Evolutionary conservation across 2,113 vertebrate genomes (phyloP), one percentile per base, ranked within the genome.

Genomic region (Heloderma charlesbogerti): DNA sequence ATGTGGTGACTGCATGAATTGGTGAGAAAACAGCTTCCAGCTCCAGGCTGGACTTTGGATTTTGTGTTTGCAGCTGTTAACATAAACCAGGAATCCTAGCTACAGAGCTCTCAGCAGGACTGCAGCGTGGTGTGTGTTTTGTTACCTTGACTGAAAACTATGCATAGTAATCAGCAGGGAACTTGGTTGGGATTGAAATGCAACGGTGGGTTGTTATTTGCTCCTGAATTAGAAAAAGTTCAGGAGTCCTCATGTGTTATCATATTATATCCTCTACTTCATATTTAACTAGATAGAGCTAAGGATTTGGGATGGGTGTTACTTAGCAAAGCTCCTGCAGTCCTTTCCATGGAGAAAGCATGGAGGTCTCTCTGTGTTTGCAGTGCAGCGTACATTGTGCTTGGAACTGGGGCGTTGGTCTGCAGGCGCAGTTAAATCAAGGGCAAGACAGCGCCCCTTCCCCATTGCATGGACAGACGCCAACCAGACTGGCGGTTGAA

Each of bases 111-210:
- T 96, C 97, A 97, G 97, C 97, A 94, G 95, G 97, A 96, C 94
- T 93, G 84, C 60, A 0, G 97, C 97, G 97, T 96, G 94, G 93
- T 97, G 60, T 66, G 97, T 97, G 98, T 98, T 83, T 96, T 12
- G 96, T 98, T 97, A 98, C 96, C 95, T 87, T 91, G 95, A 96
- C 96, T 96, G 96, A 97, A 97, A 98, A 96, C 95, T 97, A 97
- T 98, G 97, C 97, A 97, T 97, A 97, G 95, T 96, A 96, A 97
- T 97, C 96, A 97, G 94, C 92, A 95, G 95, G 97, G 97, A 96
- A 97, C 96, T 97, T 97, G 95, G 92, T 97, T 97, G 95, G 92
- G 94, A 96, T 97, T 97, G 97, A 97, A 96, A 97, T 96, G 85
- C 89, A 96, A 97, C 95, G 95, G 95, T 97, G 97, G 96, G 94